Conservation (phyloP, 2,888 invertebrate genomes). For the Neoitamus cyanurus region DNA sequence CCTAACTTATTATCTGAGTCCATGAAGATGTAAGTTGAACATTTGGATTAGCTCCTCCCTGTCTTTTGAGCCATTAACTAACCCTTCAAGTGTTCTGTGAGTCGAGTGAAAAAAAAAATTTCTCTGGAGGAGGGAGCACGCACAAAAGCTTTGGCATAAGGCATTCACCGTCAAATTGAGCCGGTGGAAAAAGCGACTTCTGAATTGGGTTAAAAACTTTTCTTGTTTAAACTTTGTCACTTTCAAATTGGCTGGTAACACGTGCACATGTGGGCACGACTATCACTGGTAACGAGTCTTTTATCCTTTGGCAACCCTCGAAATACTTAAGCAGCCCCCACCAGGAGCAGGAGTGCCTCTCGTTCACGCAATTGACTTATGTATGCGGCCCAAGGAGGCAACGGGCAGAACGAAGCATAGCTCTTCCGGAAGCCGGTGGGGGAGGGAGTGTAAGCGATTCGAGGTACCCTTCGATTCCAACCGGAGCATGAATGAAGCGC, state of each 20-base stretch:
- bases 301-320: neutral
- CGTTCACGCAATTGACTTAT: conserved; percentile 19
- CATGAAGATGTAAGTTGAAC: no score
- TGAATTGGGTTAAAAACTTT: conserved; percentile 50
- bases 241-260: conserved; percentile 23
- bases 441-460: no score
- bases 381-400: neutral
- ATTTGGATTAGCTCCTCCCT: no score
- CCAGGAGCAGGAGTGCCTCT: neutral
- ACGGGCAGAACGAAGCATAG: no score
- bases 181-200: neutral
- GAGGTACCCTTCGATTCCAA: no score
- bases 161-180: conserved; percentile 4
- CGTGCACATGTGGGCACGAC: neutral
- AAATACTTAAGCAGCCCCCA: neutral
- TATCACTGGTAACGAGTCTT: neutral
- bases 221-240: conserved; percentile 50
- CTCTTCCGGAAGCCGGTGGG: neutral
- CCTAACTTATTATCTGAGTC: no score
- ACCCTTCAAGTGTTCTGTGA: no score
- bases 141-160: neutral
- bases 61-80: no score
- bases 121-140: no score
- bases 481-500: no score
- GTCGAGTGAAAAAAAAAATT: neutral